phyloP scores from a whole-genome alignment of 2,888 invertebrate species.

The Strigamia maritima region DNA sequence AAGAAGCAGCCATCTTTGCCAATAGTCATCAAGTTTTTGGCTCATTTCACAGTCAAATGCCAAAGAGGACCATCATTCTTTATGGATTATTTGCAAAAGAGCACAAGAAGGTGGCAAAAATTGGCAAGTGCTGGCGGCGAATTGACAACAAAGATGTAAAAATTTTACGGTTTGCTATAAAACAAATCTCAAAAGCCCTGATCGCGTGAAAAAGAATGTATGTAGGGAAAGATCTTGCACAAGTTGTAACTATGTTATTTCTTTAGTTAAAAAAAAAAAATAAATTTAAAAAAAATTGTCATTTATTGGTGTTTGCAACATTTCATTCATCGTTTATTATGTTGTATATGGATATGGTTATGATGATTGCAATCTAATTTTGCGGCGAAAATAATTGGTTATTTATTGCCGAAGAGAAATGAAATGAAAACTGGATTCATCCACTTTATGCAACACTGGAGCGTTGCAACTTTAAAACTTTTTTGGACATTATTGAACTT shows the following conservation, averaged over 20 bases:
- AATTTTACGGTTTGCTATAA: slow-evolving; percentile 26
- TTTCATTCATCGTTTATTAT: neutral
- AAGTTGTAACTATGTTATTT: neutral
- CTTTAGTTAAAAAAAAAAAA: neutral
- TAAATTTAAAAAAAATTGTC: neutral
- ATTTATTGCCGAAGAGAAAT: too few relatives aligned
- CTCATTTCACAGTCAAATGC: slow-evolving; percentile 18
- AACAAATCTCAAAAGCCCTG: slow-evolving; percentile 26
- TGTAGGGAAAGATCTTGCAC: neutral
- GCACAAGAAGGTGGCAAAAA: slow-evolving; percentile 11
- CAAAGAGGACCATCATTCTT: slow-evolving; percentile 27
- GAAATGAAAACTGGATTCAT: too few relatives aligned
- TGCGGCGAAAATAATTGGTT: too few relatives aligned
- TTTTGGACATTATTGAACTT: too few relatives aligned
- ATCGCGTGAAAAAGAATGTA: slow-evolving; percentile 18
- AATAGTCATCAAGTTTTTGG: slow-evolving; percentile 13
- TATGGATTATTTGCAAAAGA: slow-evolving; percentile 29
- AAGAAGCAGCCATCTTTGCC: neutral
- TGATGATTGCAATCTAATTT: too few relatives aligned
- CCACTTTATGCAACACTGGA: too few relatives aligned
- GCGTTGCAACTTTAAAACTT: too few relatives aligned
- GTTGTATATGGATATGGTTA: too few relatives aligned
- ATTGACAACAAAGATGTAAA: slow-evolving; percentile 29
- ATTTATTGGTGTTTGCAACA: neutral
- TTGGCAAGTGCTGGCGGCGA: slow-evolving; percentile 15